These are phyloP conservation scores for Centropristis striata DNA, from an alignment of 2,113 vertebrate species.

Conservation along the genomic window DNA sequence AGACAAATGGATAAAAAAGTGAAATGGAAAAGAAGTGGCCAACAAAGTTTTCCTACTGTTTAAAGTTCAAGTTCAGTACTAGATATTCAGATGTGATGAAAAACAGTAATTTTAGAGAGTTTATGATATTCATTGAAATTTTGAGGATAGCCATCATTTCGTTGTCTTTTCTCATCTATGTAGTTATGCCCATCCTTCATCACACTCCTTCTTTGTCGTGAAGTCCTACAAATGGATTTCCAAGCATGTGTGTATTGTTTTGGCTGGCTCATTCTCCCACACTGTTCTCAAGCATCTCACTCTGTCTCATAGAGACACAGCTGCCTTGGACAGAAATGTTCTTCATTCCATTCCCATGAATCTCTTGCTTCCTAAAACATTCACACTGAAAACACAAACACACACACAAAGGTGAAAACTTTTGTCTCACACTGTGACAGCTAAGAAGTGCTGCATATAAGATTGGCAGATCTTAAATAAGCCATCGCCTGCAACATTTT, in stretches of 20 bases:
- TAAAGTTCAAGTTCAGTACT: neutral
- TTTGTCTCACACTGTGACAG: too few relatives aligned
- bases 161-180: neutral
- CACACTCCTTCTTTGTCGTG: neutral
- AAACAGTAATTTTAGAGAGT: neutral
- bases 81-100: neutral
- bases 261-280: conserved; percentile 29
- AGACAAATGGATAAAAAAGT: neutral
- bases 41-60: neutral
- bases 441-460: neutral
- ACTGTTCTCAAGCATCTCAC: conserved; percentile 11
- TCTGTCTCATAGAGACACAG: conserved; percentile 29
- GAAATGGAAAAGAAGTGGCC: neutral
- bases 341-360: conserved; percentile 57
- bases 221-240: neutral
- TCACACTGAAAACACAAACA: neutral
- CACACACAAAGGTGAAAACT: neutral
- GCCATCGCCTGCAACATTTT: neutral
- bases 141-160: neutral
- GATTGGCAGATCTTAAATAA: neutral
- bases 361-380: conserved; percentile 23
- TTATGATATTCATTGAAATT: too few relatives aligned
- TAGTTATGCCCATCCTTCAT: neutral
- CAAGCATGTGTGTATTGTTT: conserved; percentile 31
- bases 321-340: conserved; percentile 46